Evolutionary conservation across 2,113 vertebrate species (phyloP).

Genomic region (Emydocephalus ijimae): DNA sequence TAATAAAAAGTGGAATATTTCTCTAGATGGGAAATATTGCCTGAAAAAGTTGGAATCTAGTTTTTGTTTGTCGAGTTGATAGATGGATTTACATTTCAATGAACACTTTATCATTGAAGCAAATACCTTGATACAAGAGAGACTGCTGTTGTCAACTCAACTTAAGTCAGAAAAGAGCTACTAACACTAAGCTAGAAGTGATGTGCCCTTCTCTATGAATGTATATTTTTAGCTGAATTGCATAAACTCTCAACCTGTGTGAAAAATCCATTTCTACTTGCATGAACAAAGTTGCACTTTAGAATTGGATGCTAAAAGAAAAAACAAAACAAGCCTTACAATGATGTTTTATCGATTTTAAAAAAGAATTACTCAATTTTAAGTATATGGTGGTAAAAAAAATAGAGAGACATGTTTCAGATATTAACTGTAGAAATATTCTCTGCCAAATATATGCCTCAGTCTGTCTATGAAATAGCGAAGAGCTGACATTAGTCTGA

Average conservation of each 20-base stretch:
- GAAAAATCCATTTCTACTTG: not conserved
- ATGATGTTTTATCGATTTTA: not conserved
- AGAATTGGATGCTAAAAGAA: not conserved
- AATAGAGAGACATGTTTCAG: not conserved
- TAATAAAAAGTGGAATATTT: slow-evolving; percentile 6
- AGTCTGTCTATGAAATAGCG: not conserved
- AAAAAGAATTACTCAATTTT: not conserved
- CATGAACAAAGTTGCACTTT: slow-evolving; percentile 18
- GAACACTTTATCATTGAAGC: not conserved
- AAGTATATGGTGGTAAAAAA: not conserved
- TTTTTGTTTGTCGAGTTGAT: not conserved
- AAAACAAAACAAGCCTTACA: not conserved
- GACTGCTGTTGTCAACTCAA: not conserved
- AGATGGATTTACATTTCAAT: slow-evolving; percentile 26
- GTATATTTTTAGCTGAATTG: slow-evolving; percentile 23
- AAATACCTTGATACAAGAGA: slow-evolving; percentile 1
- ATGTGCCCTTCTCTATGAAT: not conserved
- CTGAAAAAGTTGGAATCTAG: slow-evolving; percentile 22
- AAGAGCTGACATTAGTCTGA: not conserved
- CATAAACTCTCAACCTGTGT: slow-evolving; percentile 19
- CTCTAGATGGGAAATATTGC: not conserved
- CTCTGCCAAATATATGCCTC: not conserved
- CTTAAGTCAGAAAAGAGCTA: slow-evolving; percentile 14
- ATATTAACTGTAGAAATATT: slow-evolving; percentile 15
- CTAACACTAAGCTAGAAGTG: not conserved